Evolutionary conservation across 2,797 vertebrate genomes (phyloP).

Genomic region (Danio kyathit): DNA sequence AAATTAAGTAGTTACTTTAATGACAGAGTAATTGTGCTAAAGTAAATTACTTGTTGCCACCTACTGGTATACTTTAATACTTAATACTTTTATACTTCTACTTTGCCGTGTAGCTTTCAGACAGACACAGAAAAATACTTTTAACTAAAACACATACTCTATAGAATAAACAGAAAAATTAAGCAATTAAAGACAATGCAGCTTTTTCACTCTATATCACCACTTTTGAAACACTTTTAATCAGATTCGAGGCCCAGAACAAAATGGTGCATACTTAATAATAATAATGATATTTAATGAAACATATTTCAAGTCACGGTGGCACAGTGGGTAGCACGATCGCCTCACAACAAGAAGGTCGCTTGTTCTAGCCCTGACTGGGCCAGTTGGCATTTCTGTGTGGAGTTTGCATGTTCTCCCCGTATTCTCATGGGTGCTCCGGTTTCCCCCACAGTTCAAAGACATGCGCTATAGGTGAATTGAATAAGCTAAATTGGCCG

Average conservation of each 20-base stretch:
- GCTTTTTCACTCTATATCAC: neutral
- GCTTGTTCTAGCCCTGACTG: too few species aligned
- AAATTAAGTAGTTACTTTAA: neutral
- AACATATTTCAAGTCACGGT: neutral
- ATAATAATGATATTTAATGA: constrained; percentile 16
- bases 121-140: neutral
- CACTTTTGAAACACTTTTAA: neutral
- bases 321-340: too few species aligned
- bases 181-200: neutral
- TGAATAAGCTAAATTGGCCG: too few species aligned
- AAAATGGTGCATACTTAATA: neutral
- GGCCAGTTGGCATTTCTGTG: too few species aligned
- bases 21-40: neutral
- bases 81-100: too few species aligned
- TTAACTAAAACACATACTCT: neutral
- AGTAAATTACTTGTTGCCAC: neutral
- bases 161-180: neutral
- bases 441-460: too few species aligned
- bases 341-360: too few species aligned
- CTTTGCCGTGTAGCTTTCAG: neutral
- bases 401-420: too few species aligned
- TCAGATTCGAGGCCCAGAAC: neutral
- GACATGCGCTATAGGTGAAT: too few species aligned
- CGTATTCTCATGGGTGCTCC: too few species aligned
- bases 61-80: neutral